Base-by-base conservation (phyloP, 2,113 vertebrate genomes). In the Pseudolaguvia tuberculata region DNA sequence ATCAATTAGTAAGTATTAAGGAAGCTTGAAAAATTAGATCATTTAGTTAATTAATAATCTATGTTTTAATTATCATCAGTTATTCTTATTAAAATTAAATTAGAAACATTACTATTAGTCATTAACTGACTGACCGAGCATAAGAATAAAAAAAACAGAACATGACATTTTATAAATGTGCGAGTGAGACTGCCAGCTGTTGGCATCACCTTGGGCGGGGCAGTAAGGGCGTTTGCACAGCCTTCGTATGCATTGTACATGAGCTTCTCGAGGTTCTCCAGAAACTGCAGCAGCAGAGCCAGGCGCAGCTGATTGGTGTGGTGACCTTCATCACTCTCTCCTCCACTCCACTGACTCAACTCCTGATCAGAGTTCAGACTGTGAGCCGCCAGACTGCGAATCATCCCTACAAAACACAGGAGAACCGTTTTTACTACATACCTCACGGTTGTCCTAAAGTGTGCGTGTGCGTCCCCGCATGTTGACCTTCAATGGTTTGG, bases 231-330 rank as follows among this genome's bases (percentile, higher is more conserved):
- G 59, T 96, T 98, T 61, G 97, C 95, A 29, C 96, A 98, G 82
- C 97, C 97, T 84, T 99, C 97, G 5, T 98, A 98, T 2, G 97
- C 96, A 35, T 99, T 99, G 85, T 99, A 99, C 97, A 99, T 99
- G 79, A 99, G 83, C 79, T 99, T 99, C 84, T 99, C 97, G 82
- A 99, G 83, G 84, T 98, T 96, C 83, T 99, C 97, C 80, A 99
- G 87, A 79, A 94, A 99, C 84, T 99, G 96, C 6, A 99, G 91
- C 72, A 99, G 92, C 69, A 99, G 91, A 78, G 94, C 91, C 45
- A 99, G 92, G 48, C 97, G 92, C 23, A 98, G 92, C 80, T 98
- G 97, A 82, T 97, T 98, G 81, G 92, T 94, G 10, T 94, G 91
- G 85, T 98, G 96, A 51, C 96, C 93, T 78, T 99, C 96, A 0